These are phyloP conservation scores for Squalus acanthias DNA, from an alignment of 2,797 vertebrate genomes.

Conservation along the genomic window DNA sequence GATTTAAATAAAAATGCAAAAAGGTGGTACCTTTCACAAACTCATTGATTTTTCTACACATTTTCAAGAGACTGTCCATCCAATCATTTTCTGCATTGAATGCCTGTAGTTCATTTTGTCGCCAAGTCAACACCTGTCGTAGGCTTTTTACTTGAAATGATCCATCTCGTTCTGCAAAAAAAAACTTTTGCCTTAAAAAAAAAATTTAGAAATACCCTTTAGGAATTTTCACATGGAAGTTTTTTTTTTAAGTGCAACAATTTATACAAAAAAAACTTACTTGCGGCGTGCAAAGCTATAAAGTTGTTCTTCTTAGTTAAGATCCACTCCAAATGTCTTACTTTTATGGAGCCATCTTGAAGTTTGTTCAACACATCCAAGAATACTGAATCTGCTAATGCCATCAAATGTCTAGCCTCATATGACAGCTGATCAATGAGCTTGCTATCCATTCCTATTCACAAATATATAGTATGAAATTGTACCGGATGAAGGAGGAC, in stretches of 20 bases:
- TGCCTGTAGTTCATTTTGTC: slow-evolving; percentile 54
- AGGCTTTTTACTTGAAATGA: slow-evolving; percentile 42
- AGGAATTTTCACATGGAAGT: neutral
- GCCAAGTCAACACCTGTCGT: slow-evolving; percentile 53
- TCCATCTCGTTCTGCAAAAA: slow-evolving; percentile 47
- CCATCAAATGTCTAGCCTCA: slow-evolving; percentile 62
- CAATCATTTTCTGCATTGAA: slow-evolving; percentile 59
- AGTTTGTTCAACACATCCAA: slow-evolving; percentile 48
- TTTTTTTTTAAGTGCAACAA: neutral
- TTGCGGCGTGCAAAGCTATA: slow-evolving; percentile 61
- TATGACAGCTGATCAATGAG: slow-evolving; percentile 58
- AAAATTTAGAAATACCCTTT: neutral
- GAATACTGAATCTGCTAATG: slow-evolving; percentile 59
- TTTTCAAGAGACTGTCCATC: slow-evolving; percentile 65
- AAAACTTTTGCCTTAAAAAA: neutral
- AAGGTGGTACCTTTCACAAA: slow-evolving; percentile 61
- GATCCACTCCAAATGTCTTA: slow-evolving; percentile 64
- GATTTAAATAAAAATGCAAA: neutral
- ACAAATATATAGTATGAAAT: slow-evolving; percentile 37
- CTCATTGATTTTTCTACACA: slow-evolving; percentile 63
- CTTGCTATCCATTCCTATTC: slow-evolving; percentile 58
- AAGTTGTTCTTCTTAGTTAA: slow-evolving; percentile 51
- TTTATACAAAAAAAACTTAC: slow-evolving; percentile 55
- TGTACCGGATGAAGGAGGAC: too few species aligned
- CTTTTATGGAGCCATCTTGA: slow-evolving; percentile 52